Conservation (phyloP, 35 echinoderm and acorn worm genomes). For the Anneissia japonica region DNA sequence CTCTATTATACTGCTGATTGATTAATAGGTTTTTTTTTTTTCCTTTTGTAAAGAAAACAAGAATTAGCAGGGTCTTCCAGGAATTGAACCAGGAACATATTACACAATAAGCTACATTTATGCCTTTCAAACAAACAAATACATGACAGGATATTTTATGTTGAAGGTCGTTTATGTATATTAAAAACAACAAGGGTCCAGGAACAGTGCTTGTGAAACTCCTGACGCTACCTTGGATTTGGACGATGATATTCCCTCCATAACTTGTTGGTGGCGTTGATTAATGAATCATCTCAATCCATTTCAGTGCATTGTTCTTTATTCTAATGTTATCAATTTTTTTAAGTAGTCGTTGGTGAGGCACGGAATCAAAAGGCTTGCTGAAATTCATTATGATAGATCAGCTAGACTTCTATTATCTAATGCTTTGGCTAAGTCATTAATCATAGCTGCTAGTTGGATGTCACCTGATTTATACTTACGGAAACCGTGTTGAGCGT, state of each 20-base stretch:
- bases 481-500: conserved; percentile 51
- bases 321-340: conserved; percentile 40
- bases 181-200: conserved; percentile 52
- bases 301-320: conserved; percentile 8
- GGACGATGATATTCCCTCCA: conserved; percentile 28
- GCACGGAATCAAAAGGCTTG: conserved; percentile 58
- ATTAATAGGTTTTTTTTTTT: no score
- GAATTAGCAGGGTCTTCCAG: no score
- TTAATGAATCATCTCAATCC: conserved; percentile 39
- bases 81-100: no score
- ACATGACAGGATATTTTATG: no score
- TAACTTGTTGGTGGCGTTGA: conserved; percentile 35
- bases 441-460: conserved; percentile 26
- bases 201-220: conserved; percentile 58
- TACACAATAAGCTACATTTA: no score
- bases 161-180: conserved; percentile 50
- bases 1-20: no score
- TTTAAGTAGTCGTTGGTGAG: conserved; percentile 33
- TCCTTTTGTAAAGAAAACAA: no score
- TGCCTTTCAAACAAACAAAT: no score
- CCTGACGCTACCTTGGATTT: conserved; percentile 11
- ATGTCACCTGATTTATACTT: conserved; percentile 40
- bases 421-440: conserved; percentile 48
- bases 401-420: conserved; percentile 35
- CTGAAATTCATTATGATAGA: conserved; percentile 44